Base-by-base conservation (phyloP, 2,888 invertebrate genomes). In the Fragum fragum region DNA sequence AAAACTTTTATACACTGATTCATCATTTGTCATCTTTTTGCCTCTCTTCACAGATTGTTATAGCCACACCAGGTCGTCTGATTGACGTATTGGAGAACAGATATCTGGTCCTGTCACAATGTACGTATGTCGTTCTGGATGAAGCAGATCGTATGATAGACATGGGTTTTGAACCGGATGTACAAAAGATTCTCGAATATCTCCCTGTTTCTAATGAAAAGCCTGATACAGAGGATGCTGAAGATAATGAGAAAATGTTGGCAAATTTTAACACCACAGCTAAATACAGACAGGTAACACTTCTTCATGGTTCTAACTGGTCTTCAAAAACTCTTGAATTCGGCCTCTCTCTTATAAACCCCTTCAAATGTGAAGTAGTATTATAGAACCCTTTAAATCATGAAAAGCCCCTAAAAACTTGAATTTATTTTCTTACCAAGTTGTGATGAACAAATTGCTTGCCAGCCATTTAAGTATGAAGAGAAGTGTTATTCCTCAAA, bases 121-220 rank as follows among this genome's bases (percentile, higher is more conserved):
- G 99, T 95, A 99, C 99, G 0, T 99, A 99, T 94, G 98, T 99
- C 81, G 99, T 96, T 77, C 94, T 96, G 89, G 96, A 96, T 89
- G 96, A 96, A 95, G 99, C 99, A 42, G 99, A 99, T 95, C 96
- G 99, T 93, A 99, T 99, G 99, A 99, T 99, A 95, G 99, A 99
- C 96, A 99, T 99, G 98, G 99, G 99, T 94, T 99, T 99, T 94
- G 99, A 99, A 94, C 98, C 99, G 57, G 95, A 95, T 84, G 99
- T 99, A 0, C 99, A 99, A 93, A 98, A 98, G 94, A 99, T 99
- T 94, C 95, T 99, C 42, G 99, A 99, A 92, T 98, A 97, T 94
- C 98, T 99, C 97, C 99, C 99, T 0, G 99, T 99, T 0, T 97
- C 99, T 0, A 99, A 99, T 95, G 96, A 98, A 79, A 99, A 99